A percentile compares a stretch with the other conserved stretches of the same genome.
phyloP scores from a whole-genome alignment of 1,140 invertebrate genomes.

The Euschistus heros region DNA sequence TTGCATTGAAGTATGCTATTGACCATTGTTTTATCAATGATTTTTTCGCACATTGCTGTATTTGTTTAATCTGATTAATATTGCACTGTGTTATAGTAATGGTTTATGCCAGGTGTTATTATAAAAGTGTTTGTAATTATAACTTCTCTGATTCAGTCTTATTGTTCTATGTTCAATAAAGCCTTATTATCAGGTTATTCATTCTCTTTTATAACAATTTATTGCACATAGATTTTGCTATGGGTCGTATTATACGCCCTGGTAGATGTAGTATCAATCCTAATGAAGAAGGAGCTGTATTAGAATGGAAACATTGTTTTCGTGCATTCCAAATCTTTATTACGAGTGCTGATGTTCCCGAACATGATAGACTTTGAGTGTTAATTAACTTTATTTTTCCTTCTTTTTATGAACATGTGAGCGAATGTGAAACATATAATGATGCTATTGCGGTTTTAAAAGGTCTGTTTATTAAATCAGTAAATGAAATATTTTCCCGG shows the following conservation, averaged over 20 bases:
- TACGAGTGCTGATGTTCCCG: neutral
- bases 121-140: neutral
- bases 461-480: neutral
- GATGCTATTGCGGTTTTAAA: neutral
- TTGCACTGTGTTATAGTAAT: no score
- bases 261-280: no score
- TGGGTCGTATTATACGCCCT: no score
- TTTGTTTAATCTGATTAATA: no score
- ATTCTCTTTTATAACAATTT: no score
- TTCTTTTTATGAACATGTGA: neutral
- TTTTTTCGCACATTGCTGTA: no score
- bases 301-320: neutral
- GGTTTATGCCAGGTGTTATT: neutral
- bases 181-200: no score
- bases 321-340: neutral
- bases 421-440: neutral
- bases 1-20: no score
- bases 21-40: no score
- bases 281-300: neutral
- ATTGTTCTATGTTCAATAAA: neutral
- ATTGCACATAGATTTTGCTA: no score
- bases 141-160: neutral
- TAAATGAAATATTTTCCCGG: neutral
- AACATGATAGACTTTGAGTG: neutral
- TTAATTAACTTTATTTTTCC: neutral